Conservation (phyloP, 2,797 vertebrate species). For the Coregonus suidteri region DNA sequence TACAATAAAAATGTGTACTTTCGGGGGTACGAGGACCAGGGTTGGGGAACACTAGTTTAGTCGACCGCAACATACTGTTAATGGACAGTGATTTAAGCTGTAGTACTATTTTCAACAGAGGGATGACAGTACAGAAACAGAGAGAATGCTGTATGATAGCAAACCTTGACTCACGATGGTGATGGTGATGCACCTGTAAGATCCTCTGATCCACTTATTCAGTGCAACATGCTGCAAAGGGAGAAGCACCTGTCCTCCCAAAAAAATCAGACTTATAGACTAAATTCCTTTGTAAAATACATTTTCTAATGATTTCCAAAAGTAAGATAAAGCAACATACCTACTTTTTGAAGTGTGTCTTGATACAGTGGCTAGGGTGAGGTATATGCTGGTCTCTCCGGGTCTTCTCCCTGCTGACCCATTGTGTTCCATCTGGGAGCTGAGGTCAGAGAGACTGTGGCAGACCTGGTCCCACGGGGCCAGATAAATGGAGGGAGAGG, state of each 20-base stretch:
- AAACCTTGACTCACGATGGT: not conserved
- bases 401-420: not conserved
- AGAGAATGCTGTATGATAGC: not conserved
- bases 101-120: not conserved
- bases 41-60: not conserved
- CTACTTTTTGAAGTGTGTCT: not conserved
- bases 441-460: conserved; percentile 4
- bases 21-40: no score
- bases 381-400: not conserved
- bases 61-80: not conserved
- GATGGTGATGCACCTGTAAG: not conserved
- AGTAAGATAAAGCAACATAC: not conserved
- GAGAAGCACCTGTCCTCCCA: not conserved
- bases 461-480: conserved; percentile 9
- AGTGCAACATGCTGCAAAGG: not conserved
- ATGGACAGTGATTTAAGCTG: not conserved
- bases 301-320: not conserved
- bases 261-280: not conserved
- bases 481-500: not conserved
- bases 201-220: not conserved
- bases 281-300: not conserved
- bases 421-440: conserved; percentile 1
- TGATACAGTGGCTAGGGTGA: not conserved
- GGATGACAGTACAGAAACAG: not conserved
- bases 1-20: no score